phyloP scores from a whole-genome alignment of 2,797 vertebrate species.

The Myotis vivesi region DNA sequence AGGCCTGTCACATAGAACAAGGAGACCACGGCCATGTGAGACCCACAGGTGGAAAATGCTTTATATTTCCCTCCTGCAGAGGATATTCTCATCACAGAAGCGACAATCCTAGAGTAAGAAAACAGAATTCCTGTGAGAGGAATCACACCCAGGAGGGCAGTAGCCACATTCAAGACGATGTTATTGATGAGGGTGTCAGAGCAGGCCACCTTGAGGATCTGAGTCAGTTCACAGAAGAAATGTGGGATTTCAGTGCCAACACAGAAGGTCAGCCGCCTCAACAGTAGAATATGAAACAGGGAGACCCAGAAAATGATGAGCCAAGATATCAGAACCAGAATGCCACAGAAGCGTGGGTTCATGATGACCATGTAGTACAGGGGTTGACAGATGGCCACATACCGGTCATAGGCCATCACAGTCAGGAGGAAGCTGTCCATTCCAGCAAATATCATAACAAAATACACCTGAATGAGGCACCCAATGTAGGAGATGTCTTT shows the following conservation, averaged over 20 bases:
- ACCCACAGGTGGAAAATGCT: conserved; percentile 38
- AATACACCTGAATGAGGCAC: background rate
- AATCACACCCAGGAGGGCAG: background rate
- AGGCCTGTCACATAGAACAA: conserved; percentile 49
- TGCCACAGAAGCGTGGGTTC: background rate
- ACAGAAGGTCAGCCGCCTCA: background rate
- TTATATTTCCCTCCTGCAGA: background rate
- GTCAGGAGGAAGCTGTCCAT: background rate
- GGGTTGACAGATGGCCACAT: background rate
- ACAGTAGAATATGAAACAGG: background rate
- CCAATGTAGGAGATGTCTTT: background rate
- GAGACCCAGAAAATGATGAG: background rate
- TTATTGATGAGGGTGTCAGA: background rate
- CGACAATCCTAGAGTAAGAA: conserved; percentile 24
- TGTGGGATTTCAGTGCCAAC: background rate
- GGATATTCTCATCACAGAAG: background rate
- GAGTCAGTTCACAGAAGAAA: conserved; percentile 37
- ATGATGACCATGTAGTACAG: background rate
- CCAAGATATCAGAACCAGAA: background rate
- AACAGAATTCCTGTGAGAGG: background rate
- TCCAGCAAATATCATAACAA: background rate
- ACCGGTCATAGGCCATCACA: background rate
- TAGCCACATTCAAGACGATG: background rate
- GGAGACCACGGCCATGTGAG: conserved; percentile 39
- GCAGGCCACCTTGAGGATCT: background rate